A percentile compares a stretch with the other conserved stretches of the same genome.
Evolutionary conservation across 2,888 invertebrate species (phyloP).

Genomic region (Perizoma flavofasciatum): DNA sequence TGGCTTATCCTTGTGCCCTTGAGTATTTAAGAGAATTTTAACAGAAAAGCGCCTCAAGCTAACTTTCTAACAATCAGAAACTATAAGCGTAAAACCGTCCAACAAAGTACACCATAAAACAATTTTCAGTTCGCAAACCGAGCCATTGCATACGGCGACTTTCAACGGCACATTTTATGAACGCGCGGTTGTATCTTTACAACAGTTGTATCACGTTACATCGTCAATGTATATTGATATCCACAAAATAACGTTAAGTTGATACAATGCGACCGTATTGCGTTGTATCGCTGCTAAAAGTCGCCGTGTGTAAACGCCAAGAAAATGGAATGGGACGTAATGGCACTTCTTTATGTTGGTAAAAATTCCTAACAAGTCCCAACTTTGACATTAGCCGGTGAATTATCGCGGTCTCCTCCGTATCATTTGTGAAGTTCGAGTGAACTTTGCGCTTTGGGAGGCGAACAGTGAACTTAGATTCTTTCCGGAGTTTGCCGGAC

Average conservation of each 20-base stretch:
- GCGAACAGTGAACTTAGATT: slow-evolving; percentile 47
- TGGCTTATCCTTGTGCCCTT: not conserved
- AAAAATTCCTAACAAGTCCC: slow-evolving; percentile 74
- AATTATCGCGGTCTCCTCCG: slow-evolving; percentile 79
- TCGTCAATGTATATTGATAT: too few relatives aligned
- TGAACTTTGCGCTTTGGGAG: slow-evolving; percentile 60
- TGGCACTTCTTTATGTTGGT: slow-evolving; percentile 66
- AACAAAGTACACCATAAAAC: slow-evolving; percentile 44
- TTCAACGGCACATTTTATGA: too few relatives aligned
- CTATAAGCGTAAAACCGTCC: slow-evolving; percentile 41
- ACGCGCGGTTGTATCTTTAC: too few relatives aligned
- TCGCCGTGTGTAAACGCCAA: slow-evolving; percentile 20
- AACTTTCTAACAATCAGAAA: slow-evolving; percentile 34
- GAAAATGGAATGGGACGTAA: slow-evolving; percentile 60
- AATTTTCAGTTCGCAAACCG: slow-evolving; percentile 45
- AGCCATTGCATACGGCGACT: slow-evolving; percentile 14
- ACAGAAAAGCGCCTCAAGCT: slow-evolving; percentile 4
- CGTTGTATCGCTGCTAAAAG: not conserved
- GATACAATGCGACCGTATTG: too few relatives aligned
- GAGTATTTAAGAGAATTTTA: slow-evolving; percentile 1
- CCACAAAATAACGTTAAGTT: too few relatives aligned
- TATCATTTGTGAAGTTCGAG: slow-evolving; percentile 78
- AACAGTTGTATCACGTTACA: too few relatives aligned
- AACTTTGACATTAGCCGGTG: slow-evolving; percentile 79
- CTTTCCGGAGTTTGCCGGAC: slow-evolving; percentile 57